These are phyloP conservation scores for Drosophila atripex DNA, from an alignment of 2,888 invertebrate genomes.

Conservation along the genomic window DNA sequence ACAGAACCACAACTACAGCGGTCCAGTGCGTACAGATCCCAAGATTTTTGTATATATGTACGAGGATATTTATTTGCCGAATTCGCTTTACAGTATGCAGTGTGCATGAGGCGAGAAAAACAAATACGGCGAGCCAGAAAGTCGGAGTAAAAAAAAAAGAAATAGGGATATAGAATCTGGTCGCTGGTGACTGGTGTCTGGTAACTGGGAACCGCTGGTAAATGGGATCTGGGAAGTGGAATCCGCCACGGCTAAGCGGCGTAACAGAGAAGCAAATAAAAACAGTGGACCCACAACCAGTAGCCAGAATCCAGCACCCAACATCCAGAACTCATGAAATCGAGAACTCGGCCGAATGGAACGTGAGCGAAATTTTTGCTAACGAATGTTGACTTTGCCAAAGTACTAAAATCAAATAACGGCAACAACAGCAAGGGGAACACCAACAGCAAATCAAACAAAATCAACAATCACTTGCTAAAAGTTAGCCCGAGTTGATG, in stretches of 20 bases:
- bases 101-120: conserved; percentile 39
- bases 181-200: neutral
- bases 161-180: conserved; percentile 11
- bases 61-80: conserved; percentile 7
- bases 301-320: conserved; percentile 22
- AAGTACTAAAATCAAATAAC: conserved; percentile 76
- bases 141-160: conserved; percentile 4
- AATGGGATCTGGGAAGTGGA: conserved; percentile 13
- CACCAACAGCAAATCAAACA: conserved; percentile 50
- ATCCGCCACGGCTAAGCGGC: conserved; percentile 40
- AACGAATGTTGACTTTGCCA: conserved; percentile 76
- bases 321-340: conserved; percentile 63
- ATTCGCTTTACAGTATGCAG: conserved; percentile 28
- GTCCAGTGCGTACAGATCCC: conserved; percentile 22
- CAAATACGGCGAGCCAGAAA: conserved; percentile 20
- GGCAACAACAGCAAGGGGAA: conserved; percentile 42
- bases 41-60: conserved; percentile 14
- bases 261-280: conserved; percentile 61
- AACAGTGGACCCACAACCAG: conserved; percentile 27
- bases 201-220: conserved; percentile 1
- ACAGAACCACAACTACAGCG: conserved; percentile 9
- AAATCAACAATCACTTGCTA: conserved; percentile 53
- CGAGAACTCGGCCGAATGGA: conserved; percentile 64
- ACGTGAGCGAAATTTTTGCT: conserved; percentile 74
- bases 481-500: conserved; percentile 48